These are phyloP conservation scores for Augochlora pura DNA, from an alignment of 1,140 invertebrate genomes.

Conservation along the genomic window DNA sequence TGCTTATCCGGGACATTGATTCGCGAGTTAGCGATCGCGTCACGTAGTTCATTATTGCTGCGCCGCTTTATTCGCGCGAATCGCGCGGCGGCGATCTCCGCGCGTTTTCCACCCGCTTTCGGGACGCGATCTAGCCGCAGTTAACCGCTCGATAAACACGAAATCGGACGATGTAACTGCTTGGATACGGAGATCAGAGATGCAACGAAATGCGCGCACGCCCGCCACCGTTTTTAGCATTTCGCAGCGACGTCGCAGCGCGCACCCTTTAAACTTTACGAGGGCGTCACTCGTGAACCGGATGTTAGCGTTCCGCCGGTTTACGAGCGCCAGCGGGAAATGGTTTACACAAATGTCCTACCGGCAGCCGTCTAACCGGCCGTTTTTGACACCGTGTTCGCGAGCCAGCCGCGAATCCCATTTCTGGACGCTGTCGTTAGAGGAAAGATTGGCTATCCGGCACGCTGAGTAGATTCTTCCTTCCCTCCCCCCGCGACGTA, in stretches of 20 bases:
- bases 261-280: constrained; percentile 50
- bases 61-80: no score
- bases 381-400: neutral
- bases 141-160: no score
- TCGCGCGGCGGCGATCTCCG: no score
- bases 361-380: no score
- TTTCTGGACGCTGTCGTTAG: neutral
- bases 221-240: no score
- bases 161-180: no score
- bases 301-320: constrained; percentile 50
- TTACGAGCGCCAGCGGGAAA: constrained; percentile 44
- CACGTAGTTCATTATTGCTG: constrained; percentile 12
- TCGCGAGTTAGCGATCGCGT: constrained; percentile 6
- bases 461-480: neutral
- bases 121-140: no score
- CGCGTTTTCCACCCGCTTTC: no score
- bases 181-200: no score
- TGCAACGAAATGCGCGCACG: no score
- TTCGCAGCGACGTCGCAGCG: neutral
- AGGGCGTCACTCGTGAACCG: constrained; percentile 40
- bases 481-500: neutral
- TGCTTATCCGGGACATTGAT: constrained; percentile 32
- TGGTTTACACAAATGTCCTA: constrained; percentile 32
- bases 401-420: neutral
- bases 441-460: neutral